These are phyloP conservation scores for Alosa sapidissima DNA, from an alignment of 2,797 vertebrate genomes.

Conservation along the genomic window DNA sequence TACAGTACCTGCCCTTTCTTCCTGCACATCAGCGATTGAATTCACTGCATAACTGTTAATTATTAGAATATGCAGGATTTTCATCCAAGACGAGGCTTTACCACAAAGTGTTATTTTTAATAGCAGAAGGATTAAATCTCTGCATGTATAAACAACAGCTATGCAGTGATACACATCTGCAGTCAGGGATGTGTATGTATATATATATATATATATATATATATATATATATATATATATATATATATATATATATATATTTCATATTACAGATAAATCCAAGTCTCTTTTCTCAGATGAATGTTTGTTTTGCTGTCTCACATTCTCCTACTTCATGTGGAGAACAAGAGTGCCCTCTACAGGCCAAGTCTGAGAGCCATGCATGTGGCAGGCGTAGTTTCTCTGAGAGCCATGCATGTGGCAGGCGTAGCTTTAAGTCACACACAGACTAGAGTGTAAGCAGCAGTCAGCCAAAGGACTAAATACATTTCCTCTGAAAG, in stretches of 20 bases:
- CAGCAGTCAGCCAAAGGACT: constrained; percentile 29
- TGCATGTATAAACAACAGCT: neutral
- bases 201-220: neutral
- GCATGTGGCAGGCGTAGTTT: constrained; percentile 17
- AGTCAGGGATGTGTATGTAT: neutral
- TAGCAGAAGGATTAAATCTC: neutral
- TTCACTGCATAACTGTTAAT: neutral
- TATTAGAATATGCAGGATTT: neutral
- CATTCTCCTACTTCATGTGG: neutral
- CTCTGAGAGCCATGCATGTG: neutral
- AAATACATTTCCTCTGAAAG: constrained; percentile 45
- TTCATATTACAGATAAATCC: neutral
- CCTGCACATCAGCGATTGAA: neutral
- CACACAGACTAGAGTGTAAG: constrained; percentile 41
- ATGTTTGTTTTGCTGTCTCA: constrained; percentile 6
- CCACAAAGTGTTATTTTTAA: neutral
- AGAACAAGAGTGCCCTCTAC: constrained; percentile 2
- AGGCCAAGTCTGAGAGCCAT: neutral
- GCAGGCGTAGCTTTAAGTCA: constrained; percentile 37
- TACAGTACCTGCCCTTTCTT: neutral
- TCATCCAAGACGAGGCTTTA: neutral
- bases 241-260: too few species aligned
- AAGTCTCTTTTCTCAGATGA: neutral
- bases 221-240: too few species aligned
- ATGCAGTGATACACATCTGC: constrained; percentile 9